These are phyloP conservation scores for Protaetia brevitarsis DNA, from an alignment of 1,140 invertebrate genomes.

Conservation along the genomic window DNA sequence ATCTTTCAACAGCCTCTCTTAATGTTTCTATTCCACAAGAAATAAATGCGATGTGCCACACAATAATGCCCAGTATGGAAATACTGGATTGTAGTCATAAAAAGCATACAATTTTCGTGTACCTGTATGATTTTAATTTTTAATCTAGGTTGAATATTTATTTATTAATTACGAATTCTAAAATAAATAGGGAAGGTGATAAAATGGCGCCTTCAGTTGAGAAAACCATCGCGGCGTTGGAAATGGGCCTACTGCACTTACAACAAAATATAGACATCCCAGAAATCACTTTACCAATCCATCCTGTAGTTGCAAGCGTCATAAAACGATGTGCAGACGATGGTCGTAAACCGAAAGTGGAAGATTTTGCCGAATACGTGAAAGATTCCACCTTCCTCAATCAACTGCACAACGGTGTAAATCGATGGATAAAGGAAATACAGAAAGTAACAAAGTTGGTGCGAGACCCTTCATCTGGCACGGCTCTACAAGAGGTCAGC, in stretches of 20 bases:
- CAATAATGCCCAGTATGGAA: too few relatives aligned
- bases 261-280: conserved; percentile 99
- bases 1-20: too few relatives aligned
- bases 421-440: conserved; percentile 99
- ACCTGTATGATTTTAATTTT: too few relatives aligned
- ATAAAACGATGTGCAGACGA: conserved; percentile 93
- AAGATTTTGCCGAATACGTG: conserved; percentile 91
- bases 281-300: conserved; percentile 91
- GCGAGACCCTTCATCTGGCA: conserved; percentile 95
- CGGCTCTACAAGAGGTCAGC: conserved; percentile 95
- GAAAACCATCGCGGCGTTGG: conserved; percentile 98
- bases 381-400: conserved; percentile 98
- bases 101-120: too few relatives aligned
- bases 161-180: too few relatives aligned
- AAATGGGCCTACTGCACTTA: conserved; percentile 97
- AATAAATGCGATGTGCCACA: too few relatives aligned
- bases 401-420: conserved; percentile 94
- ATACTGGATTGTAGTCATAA: too few relatives aligned
- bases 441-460: conserved; percentile 98
- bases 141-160: too few relatives aligned
- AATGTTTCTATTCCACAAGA: too few relatives aligned
- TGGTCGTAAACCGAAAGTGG: conserved; percentile 88
- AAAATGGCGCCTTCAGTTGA: conserved; percentile 99
- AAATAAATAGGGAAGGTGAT: conserved; percentile 92
- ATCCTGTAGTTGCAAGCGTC: conserved; percentile 79